Percentiles rank a stretch among this genome's conserved stretches.
phyloP scores from a whole-genome alignment of 2,797 vertebrate genomes.

The Alcedo quadribrachys region DNA sequence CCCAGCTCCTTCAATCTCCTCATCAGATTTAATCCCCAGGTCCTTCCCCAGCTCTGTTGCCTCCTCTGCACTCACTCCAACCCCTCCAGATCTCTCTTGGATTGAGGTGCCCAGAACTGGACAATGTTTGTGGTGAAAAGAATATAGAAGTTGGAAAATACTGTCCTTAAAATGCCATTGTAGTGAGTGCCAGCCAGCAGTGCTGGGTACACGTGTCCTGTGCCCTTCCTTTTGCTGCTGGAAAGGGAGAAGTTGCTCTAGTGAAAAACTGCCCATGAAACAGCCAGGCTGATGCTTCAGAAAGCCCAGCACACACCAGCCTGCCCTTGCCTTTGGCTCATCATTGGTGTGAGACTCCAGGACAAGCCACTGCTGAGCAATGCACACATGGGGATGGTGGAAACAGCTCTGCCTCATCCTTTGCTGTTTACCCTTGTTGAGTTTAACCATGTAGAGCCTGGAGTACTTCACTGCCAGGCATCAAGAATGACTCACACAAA shows the following conservation, averaged over 20 bases:
- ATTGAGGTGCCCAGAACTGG: too few species aligned
- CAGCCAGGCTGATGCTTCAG: neutral
- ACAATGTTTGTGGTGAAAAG: neutral
- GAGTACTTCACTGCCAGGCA: neutral
- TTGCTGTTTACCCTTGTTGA: neutral
- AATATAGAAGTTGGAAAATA: neutral
- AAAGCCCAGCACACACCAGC: neutral
- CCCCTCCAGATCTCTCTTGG: too few species aligned
- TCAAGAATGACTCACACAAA: neutral
- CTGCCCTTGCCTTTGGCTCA: neutral
- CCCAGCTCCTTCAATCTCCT: too few species aligned
- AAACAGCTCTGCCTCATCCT: constrained; percentile 15
- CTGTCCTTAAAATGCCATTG: neutral
- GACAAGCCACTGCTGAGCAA: neutral
- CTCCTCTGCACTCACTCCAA: too few species aligned
- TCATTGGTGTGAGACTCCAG: neutral
- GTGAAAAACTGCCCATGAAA: neutral
- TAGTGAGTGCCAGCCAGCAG: neutral
- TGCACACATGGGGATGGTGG: neutral
- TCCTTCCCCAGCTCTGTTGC: too few species aligned
- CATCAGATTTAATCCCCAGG: too few species aligned
- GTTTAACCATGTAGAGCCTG: neutral
- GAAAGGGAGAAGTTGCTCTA: neutral
- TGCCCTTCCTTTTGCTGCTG: neutral
- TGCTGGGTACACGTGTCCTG: neutral